These are phyloP conservation scores for Mantis religiosa DNA, from an alignment of 2,888 invertebrate species.

Conservation along the genomic window DNA sequence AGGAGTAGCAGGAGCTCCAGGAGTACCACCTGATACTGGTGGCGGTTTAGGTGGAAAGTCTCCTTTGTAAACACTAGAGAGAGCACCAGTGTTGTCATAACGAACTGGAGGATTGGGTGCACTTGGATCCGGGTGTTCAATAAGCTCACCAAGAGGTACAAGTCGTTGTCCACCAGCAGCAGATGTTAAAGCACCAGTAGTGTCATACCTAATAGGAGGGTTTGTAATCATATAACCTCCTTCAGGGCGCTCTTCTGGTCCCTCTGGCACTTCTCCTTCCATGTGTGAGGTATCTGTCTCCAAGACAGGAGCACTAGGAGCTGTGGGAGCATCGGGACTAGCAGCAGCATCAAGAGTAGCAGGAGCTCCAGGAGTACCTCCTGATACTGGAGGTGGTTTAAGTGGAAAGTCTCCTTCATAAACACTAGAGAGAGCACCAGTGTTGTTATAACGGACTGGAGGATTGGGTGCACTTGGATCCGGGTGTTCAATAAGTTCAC, in stretches of 20 bases:
- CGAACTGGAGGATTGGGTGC: neutral
- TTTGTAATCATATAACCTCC: neutral
- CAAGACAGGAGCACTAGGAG: no score
- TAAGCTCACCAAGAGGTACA: neutral
- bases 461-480: neutral
- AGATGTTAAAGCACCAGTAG: constrained; percentile 11
- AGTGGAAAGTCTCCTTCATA: no score
- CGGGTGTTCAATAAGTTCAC: neutral
- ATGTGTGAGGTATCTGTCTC: no score
- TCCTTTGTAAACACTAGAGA: no score
- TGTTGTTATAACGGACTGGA: neutral
- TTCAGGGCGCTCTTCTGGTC: neutral
- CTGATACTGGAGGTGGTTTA: no score
- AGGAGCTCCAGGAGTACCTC: no score
- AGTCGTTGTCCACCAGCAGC: neutral
- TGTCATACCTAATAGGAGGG: neutral
- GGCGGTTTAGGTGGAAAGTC: no score
- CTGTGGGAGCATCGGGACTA: no score
- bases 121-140: neutral
- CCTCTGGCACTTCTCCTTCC: no score
- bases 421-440: constrained; percentile 2
- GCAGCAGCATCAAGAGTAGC: no score
- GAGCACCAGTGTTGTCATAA: neutral
- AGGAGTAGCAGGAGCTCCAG: no score
- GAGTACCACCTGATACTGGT: no score